Conservation (phyloP, 2,888 invertebrate species). For the Gnatocerus cornutus region DNA sequence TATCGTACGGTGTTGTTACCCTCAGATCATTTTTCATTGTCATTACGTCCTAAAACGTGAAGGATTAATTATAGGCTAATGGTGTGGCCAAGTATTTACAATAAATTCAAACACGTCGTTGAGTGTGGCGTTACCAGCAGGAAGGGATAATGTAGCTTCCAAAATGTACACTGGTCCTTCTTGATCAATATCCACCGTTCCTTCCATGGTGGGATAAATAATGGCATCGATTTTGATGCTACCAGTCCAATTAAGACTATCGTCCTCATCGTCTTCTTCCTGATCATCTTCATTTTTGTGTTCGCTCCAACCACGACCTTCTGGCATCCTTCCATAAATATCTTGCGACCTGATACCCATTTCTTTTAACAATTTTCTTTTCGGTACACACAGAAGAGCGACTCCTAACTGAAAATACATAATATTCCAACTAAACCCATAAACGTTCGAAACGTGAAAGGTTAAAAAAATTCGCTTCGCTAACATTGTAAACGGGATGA, state of each 20-base stretch:
- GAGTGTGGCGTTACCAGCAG: constrained; percentile 74
- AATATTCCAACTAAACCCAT: constrained; percentile 43
- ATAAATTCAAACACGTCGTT: constrained; percentile 75
- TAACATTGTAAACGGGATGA: neutral
- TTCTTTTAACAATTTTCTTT: constrained; percentile 67
- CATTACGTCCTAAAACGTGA: constrained; percentile 68
- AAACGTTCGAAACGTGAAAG: constrained; percentile 46
- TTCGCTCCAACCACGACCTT: constrained; percentile 62
- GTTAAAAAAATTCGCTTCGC: constrained; percentile 41
- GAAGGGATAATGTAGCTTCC: constrained; percentile 72
- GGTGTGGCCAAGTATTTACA: constrained; percentile 66
- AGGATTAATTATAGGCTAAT: constrained; percentile 38
- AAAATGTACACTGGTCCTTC: constrained; percentile 71
- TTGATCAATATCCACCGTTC: constrained; percentile 74
- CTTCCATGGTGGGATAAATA: constrained; percentile 75
- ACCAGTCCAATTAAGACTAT: constrained; percentile 74
- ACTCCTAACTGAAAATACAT: constrained; percentile 68
- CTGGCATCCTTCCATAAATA: constrained; percentile 60
- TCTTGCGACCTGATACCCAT: constrained; percentile 66
- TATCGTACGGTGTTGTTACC: constrained; percentile 74
- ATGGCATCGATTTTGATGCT: constrained; percentile 75
- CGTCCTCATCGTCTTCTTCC: constrained; percentile 66
- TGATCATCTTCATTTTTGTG: constrained; percentile 70
- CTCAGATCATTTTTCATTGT: constrained; percentile 75
- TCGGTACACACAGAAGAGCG: constrained; percentile 67